Evolutionary conservation across 2,797 vertebrate genomes (phyloP), one percentile per base, ranked within the genome.

Genomic region (Paramormyrops hopkinsi): DNA sequence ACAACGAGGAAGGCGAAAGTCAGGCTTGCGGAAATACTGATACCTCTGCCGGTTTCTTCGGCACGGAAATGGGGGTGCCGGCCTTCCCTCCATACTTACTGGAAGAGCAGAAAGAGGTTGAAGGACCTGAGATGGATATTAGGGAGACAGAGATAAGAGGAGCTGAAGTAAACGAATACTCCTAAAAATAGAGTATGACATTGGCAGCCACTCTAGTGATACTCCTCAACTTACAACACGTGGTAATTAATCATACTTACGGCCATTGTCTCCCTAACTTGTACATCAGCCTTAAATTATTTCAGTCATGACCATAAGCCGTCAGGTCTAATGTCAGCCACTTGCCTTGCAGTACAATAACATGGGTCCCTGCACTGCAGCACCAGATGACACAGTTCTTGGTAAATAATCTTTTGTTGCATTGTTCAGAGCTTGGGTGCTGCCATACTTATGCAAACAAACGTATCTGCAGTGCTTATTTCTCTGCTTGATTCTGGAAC

Each of bases 21-120:
- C 25, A 3, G 9, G 6, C 53, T 12, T 19, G 25, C 8, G 17
- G 86, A 53, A 29, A 25, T 50, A 2, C 0, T 56, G 93, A 93
- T 93, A 98, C 98, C 96, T 99, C 98, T 91, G 98, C 97, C 88
- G 97, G 97, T 94, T 98, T 99, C 96, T 98, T 99, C 54, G 94
- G 97, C 93, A 96, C 95, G 92, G 97, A 96, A 93, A 95, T 93
- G 83, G 97, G 95, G 93, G 96, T 96, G 96, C 96, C 98, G 86
- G 95, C 94, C 95, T 98, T 98, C 92, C 95, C 96, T 91, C 96
- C 98, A 96, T 98, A 97, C 90, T 97, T 97, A 92, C 96, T 96
- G 91, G 95, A 97, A 89, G 97, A 98, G 93, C 96, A 97, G 95
- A 98, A 98, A 89, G 98, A 99, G 90, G 98, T 99, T 0, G 97